Percentiles rank a stretch among this genome's conserved stretches.
Conservation (phyloP, 2,797 vertebrate genomes). For the Sparus aurata region DNA sequence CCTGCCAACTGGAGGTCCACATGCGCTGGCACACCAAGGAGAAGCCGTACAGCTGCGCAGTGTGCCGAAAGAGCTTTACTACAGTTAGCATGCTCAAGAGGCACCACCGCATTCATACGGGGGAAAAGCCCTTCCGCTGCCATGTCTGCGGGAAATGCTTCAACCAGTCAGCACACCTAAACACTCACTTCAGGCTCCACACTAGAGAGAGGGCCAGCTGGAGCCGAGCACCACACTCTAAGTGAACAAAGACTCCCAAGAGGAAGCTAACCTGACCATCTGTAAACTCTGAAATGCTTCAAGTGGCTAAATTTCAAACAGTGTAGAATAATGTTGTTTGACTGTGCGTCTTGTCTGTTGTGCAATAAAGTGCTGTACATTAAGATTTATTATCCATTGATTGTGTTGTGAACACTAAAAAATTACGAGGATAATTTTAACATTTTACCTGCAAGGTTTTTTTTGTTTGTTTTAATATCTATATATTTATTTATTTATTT, state of each 20-base stretch:
- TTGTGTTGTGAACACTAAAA: conserved; percentile 1
- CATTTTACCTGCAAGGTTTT: neutral
- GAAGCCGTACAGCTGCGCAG: conserved; percentile 78
- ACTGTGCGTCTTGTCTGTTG: conserved; percentile 52
- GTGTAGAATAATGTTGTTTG: conserved; percentile 48
- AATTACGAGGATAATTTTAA: neutral
- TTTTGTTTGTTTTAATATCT: neutral
- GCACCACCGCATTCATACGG: conserved; percentile 83
- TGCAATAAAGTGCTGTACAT: conserved; percentile 62
- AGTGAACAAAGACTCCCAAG: conserved; percentile 12
- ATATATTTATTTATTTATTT: no score
- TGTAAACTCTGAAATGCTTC: conserved; percentile 23
- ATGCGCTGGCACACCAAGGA: conserved; percentile 86
- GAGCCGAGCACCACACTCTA: conserved; percentile 38
- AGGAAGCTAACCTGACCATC: neutral
- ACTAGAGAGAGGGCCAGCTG: conserved; percentile 70
- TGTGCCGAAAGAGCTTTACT: conserved; percentile 83
- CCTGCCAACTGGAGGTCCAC: conserved; percentile 84
- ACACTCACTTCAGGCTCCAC: conserved; percentile 83
- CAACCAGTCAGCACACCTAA: conserved; percentile 83
- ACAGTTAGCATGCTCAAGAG: conserved; percentile 81
- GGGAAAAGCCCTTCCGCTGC: conserved; percentile 81
- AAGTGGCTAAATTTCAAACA: neutral
- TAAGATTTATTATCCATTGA: neutral
- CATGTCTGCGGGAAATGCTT: conserved; percentile 82